Evolutionary conservation across 2,113 vertebrate species (phyloP), one percentile per base, ranked within the genome.

Genomic region (Prunella fulvescens): DNA sequence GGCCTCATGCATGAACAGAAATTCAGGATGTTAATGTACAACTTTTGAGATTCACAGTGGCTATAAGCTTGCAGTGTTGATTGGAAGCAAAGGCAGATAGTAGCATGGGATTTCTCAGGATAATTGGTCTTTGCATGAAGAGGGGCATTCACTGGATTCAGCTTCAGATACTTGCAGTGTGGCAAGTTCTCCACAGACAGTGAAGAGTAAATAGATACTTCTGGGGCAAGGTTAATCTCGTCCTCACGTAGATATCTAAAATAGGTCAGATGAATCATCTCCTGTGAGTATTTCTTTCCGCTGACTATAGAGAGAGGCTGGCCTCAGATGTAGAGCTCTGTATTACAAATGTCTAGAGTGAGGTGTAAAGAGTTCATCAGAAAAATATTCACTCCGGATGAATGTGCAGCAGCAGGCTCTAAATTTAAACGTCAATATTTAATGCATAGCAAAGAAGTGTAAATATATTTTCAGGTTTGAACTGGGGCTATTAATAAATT

Each of bases 231-330:
- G 90, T 76, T 94, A 86, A 66, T 85, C 74, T 95, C 4, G 40
- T 90, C 92, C 65, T 96, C 84, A 89, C 2, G 3, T 60, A 79
- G 90, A 79, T 94, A 87, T 28, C 73, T 93, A 67, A 91, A 96
- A 90, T 62, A 94, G 87, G 81, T 91, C 92, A 91, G 65, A 95
- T 88, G 93, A 95, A 93, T 96, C 93, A 95, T 76, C 65, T 87
- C 74, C 85, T 87, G n/a, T 91, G 90, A 86, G 47, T 85, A 65
- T 85, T 91, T 93, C 44, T 96, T 96, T 95, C 87, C 78, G n/a
- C 74, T 85, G 87, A 91, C 81, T 91, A n/a, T 74, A 93, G 81
- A 93, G 81, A 35, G 61, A 87, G 66, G 29, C 17, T 82, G 48
- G n/a, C 44, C 67, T 90, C 58, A 70, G 76, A 87, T 39, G 35